These are phyloP conservation scores for Biston stratarius DNA, from an alignment of 2,888 invertebrate species.

Conservation along the genomic window DNA sequence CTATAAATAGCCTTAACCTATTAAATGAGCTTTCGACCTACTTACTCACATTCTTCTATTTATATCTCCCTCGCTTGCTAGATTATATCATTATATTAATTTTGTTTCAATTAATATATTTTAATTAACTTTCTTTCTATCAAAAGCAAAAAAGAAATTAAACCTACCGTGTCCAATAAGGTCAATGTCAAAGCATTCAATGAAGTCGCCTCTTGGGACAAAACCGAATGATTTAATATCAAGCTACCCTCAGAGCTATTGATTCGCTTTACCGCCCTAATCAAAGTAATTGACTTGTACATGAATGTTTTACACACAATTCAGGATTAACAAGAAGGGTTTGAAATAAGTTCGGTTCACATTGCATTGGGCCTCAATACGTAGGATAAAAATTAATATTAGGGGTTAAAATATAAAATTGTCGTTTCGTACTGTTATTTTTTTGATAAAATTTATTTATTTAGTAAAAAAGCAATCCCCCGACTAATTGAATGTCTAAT, in stretches of 20 bases:
- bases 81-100: not conserved
- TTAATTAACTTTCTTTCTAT: not conserved
- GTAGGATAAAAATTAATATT: not conserved
- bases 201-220: slow-evolving; percentile 26
- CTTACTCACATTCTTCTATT: no score
- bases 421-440: no score
- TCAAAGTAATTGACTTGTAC: slow-evolving; percentile 35
- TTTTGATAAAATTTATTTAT: no score
- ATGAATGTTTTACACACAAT: slow-evolving; percentile 23
- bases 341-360: not conserved
- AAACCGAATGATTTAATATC: slow-evolving; percentile 35
- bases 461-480: no score
- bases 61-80: no score
- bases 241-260: slow-evolving; percentile 23
- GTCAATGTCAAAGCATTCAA: slow-evolving; percentile 32
- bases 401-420: not conserved
- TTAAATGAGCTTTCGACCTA: no score
- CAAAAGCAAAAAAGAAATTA: slow-evolving; percentile 18
- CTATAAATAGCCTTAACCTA: no score
- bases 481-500: no score
- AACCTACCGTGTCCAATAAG: slow-evolving; percentile 23
- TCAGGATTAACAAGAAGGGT: not conserved
- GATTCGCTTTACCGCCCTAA: slow-evolving; percentile 26
- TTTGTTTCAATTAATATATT: not conserved
- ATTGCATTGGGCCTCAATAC: not conserved